Conservation (phyloP, 2,797 vertebrate species). For the Basileuterus tristriatus region DNA sequence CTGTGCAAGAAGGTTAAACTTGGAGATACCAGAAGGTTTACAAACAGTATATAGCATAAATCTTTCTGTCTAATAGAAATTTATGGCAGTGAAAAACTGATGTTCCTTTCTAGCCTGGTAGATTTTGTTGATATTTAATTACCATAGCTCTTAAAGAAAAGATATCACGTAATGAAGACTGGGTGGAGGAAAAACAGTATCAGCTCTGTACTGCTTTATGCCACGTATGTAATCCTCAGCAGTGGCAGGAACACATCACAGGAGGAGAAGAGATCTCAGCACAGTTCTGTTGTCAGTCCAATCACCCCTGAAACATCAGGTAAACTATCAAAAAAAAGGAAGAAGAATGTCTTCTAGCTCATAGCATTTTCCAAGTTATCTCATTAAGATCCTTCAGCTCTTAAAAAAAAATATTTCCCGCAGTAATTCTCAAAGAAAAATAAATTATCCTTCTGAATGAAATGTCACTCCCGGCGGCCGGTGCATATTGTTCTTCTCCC, state of each 20-base stretch:
- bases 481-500: not conserved
- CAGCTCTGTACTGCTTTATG: not conserved
- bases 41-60: not conserved
- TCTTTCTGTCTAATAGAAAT: not conserved
- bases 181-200: not conserved
- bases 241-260: not conserved
- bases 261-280: not conserved
- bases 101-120: not conserved
- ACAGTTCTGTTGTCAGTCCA: not conserved
- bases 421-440: not conserved
- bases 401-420: not conserved
- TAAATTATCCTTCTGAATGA: not conserved
- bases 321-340: not conserved
- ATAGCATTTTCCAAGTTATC: not conserved
- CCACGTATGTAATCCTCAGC: not conserved
- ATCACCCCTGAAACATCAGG: not conserved
- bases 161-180: not conserved
- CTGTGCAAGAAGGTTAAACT: not conserved
- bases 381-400: not conserved
- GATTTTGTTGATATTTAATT: not conserved
- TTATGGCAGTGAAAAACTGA: not conserved
- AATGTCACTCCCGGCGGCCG: not conserved
- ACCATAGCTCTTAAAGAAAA: not conserved
- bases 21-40: not conserved
- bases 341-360: not conserved